Conservation (phyloP, 2,888 invertebrate species). For the Patella ulyssiponensis region DNA sequence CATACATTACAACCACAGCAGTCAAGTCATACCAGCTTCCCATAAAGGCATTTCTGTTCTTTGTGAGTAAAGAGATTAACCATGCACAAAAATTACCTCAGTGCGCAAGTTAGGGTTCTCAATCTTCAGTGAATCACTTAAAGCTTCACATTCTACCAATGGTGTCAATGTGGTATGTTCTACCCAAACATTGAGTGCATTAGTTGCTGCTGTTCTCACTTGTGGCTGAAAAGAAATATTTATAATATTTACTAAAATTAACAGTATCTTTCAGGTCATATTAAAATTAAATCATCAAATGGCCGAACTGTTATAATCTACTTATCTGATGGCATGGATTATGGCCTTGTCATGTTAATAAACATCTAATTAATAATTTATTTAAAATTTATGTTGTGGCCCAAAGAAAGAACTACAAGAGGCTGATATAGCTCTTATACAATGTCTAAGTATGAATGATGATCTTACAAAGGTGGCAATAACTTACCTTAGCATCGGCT, state of each 20-base stretch:
- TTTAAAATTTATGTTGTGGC: too few relatives aligned
- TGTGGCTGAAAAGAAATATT: conserved; percentile 77
- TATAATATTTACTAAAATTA: too few relatives aligned
- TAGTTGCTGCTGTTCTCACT: conserved; percentile 84
- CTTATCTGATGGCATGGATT: too few relatives aligned
- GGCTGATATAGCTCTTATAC: too few relatives aligned
- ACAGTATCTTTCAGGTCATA: too few relatives aligned
- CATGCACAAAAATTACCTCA: conserved; percentile 74
- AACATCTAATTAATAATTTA: too few relatives aligned
- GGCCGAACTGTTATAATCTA: too few relatives aligned
- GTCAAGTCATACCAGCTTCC: not conserved
- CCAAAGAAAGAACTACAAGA: too few relatives aligned
- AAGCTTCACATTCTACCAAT: conserved; percentile 88
- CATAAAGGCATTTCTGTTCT: not conserved
- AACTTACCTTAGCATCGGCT: conserved; percentile 81
- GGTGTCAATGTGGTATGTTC: conserved; percentile 83
- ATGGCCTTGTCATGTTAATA: too few relatives aligned
- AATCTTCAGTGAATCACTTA: conserved; percentile 85
- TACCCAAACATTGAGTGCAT: conserved; percentile 89
- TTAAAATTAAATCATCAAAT: too few relatives aligned
- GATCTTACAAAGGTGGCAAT: not conserved
- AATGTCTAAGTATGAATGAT: not conserved
- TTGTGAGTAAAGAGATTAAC: not conserved
- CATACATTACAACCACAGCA: not conserved
- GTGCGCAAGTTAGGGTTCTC: conserved; percentile 88